A percentile compares a stretch with the other conserved stretches of the same genome.
Evolutionary conservation across 2,888 invertebrate species (phyloP).

Genomic region (Ashinkailepas kermadecensis): DNA sequence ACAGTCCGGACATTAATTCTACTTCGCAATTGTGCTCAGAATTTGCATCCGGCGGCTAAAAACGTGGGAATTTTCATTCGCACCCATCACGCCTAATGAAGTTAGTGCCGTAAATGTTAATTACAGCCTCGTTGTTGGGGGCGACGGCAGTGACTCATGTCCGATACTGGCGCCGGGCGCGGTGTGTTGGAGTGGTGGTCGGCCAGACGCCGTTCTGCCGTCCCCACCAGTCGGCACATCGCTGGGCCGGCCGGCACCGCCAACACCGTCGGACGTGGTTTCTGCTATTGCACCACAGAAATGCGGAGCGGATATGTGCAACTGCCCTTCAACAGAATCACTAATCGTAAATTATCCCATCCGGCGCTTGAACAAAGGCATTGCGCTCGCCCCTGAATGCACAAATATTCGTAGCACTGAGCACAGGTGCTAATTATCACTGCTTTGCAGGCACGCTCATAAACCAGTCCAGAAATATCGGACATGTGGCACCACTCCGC

Average conservation of each 20-base stretch:
- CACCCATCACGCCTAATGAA: too few relatives aligned
- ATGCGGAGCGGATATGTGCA: neutral
- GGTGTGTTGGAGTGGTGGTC: neutral
- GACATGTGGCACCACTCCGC: slow-evolving; percentile 6
- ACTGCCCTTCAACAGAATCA: neutral
- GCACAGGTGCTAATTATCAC: neutral
- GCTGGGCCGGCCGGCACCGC: neutral
- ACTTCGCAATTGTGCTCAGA: too few relatives aligned
- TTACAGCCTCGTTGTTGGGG: too few relatives aligned
- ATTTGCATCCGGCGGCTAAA: too few relatives aligned
- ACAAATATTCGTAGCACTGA: neutral
- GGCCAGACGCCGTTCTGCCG: neutral
- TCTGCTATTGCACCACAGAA: slow-evolving; percentile 4
- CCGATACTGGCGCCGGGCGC: too few relatives aligned
- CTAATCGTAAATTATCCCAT: neutral
- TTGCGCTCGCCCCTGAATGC: neutral
- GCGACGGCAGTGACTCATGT: too few relatives aligned
- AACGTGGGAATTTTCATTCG: too few relatives aligned
- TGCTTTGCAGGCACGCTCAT: neutral
- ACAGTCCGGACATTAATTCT: too few relatives aligned
- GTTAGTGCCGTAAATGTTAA: too few relatives aligned
- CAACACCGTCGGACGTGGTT: neutral
- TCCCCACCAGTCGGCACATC: neutral
- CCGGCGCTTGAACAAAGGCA: neutral
- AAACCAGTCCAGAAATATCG: neutral